These are phyloP conservation scores for Xanthia togata DNA, from an alignment of 2,888 invertebrate genomes.

Conservation along the genomic window DNA sequence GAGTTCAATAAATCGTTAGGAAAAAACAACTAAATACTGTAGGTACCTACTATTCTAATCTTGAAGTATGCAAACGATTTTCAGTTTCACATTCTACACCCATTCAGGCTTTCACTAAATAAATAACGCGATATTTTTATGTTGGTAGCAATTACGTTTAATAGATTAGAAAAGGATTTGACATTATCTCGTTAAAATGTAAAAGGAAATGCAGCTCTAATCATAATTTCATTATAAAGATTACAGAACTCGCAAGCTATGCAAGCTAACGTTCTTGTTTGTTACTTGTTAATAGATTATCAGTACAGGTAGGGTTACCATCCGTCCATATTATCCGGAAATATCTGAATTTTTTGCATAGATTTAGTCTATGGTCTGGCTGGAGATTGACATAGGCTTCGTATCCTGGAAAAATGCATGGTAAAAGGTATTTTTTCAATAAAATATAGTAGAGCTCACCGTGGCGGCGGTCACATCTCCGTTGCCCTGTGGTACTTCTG, in stretches of 20 bases:
- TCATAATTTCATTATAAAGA: background rate
- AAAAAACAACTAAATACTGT: slow-evolving; percentile 35
- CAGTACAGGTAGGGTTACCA: background rate
- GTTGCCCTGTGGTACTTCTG: slow-evolving; percentile 79
- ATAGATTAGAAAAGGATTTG: slow-evolving; percentile 21
- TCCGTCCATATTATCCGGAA: too few species aligned
- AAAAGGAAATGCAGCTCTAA: background rate
- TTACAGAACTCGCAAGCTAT: background rate
- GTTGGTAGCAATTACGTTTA: slow-evolving; percentile 23
- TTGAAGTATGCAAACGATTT: slow-evolving; percentile 32
- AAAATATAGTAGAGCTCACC: slow-evolving; percentile 65
- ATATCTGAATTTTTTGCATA: background rate
- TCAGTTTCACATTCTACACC: slow-evolving; percentile 14
- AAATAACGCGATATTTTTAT: slow-evolving; percentile 36
- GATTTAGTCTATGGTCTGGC: background rate
- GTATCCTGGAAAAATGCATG: background rate
- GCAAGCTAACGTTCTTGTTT: background rate
- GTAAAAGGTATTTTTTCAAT: slow-evolving; percentile 6
- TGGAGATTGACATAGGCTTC: background rate
- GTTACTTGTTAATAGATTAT: background rate
- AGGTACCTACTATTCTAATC: slow-evolving; percentile 32
- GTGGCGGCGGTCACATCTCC: slow-evolving; percentile 85
- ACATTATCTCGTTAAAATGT: slow-evolving; percentile 2
- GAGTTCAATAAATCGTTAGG: slow-evolving; percentile 44
- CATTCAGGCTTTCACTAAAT: slow-evolving; percentile 30